Base-by-base conservation (phyloP, 2,888 invertebrate genomes). In the Agrenia bidenticulata region DNA sequence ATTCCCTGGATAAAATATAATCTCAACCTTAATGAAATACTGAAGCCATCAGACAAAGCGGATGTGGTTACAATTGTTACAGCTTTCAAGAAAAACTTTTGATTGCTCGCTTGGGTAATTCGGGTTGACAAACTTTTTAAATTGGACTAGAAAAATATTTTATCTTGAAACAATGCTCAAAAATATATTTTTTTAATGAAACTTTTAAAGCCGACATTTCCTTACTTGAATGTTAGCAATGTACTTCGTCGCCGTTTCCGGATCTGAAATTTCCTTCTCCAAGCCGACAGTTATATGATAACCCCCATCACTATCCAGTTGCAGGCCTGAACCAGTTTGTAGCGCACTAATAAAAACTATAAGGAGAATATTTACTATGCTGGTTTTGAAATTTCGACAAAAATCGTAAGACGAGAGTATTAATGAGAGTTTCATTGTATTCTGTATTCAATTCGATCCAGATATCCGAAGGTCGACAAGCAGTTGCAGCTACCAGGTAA, bases 251-350 rank as follows among this genome's bases (percentile, higher is more conserved):
- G 54, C 39, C 9, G 7, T n/a, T 13, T 2, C 2, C 2, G 26
- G 55, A 17, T 55, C 54, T 13, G 19, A 32, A 32, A 32, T 32
- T 5, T 5, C 13, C 1, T 9, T 19, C 9, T 41, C 54, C 2
- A 61, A 13, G 4, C 54, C 61, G 2, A 61, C 41, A 2, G 54
- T n/a, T 2, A 61, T 2, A 7, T 53, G 41, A 24, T 61, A 61
- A 4, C 54, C 54, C 26, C 61, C 61, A 23, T 61, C 61, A 2
- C 13, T 1, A 24, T 61, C 61, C 13, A 61, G 23, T 50, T 23
- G 19, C 1, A 54, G 53, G 21, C 61, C 45, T n/a, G 58, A n/a
- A n/a, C n/a, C n/a, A n/a, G n/a, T n/a, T n/a, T n/a, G n/a, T n/a
- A n/a, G n/a, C n/a, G n/a, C n/a, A n/a, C n/a, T n/a, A n/a, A n/a